phyloP scores from a whole-genome alignment of 1,140 invertebrate species.

The Drosophila arizonae region DNA sequence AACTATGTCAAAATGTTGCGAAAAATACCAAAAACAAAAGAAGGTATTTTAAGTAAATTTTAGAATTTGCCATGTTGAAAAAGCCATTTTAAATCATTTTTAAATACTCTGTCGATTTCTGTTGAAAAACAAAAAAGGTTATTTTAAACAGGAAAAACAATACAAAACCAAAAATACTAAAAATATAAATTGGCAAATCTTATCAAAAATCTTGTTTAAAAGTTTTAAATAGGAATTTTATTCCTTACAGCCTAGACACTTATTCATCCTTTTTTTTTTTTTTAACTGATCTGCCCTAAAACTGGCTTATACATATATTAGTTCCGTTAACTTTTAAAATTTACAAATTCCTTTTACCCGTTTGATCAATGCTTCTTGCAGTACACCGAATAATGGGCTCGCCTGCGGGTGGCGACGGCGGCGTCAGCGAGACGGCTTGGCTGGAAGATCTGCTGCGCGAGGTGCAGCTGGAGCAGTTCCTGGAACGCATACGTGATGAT shows the following conservation, averaged over 20 bases:
- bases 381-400: slow-evolving; percentile 45
- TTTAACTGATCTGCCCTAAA: no score
- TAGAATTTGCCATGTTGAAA: neutral
- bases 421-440: slow-evolving; percentile 86
- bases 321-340: neutral
- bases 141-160: no score
- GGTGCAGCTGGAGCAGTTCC: slow-evolving; percentile 96
- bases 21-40: slow-evolving; percentile 5
- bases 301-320: no score
- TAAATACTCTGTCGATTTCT: neutral
- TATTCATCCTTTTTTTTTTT: no score
- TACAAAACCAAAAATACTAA: no score
- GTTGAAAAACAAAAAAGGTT: no score
- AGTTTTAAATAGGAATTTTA: no score
- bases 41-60: neutral
- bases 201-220: no score
- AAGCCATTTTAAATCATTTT: neutral
- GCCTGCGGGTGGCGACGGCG: slow-evolving; percentile 42
- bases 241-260: no score
- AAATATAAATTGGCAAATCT: no score
- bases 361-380: neutral
- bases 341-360: neutral
- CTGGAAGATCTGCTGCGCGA: slow-evolving; percentile 92
- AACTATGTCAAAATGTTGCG: slow-evolving; percentile 26
- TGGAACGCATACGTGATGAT: slow-evolving; percentile 94